Percentiles rank a stretch among this genome's conserved stretches.
Evolutionary conservation across 2,888 invertebrate species (phyloP).

Genomic region (Labia minor): DNA sequence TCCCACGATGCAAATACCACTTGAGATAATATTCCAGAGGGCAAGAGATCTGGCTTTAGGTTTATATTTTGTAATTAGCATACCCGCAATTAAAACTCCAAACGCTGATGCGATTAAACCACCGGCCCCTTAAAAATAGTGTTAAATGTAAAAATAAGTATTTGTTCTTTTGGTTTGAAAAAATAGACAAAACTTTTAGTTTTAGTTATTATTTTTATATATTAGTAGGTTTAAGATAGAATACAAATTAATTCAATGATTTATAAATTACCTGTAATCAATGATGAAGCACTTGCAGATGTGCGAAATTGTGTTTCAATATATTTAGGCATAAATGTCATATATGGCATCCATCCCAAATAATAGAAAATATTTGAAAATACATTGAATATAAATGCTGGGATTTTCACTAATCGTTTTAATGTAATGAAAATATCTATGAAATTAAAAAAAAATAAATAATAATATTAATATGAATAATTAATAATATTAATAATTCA

Average conservation of each 20-base stretch:
- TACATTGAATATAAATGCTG: constrained; percentile 35
- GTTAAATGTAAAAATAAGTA: too few relatives aligned
- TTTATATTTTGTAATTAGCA: neutral
- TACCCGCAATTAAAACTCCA: neutral
- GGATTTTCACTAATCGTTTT: constrained; percentile 32
- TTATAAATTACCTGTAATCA: constrained; percentile 41
- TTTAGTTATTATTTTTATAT: too few relatives aligned
- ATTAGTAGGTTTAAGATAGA: too few relatives aligned
- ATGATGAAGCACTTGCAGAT: constrained; percentile 37
- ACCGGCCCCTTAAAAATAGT: neutral
- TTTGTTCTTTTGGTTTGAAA: too few relatives aligned
- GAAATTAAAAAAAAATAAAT: neutral
- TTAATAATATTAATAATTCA: neutral
- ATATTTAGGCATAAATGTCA: constrained; percentile 41
- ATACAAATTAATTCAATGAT: too few relatives aligned
- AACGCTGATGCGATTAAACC: neutral
- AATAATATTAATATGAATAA: neutral
- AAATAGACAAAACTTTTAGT: too few relatives aligned
- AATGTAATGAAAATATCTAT: constrained; percentile 27
- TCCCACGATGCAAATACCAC: neutral
- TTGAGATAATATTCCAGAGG: neutral
- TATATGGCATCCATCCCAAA: constrained; percentile 35
- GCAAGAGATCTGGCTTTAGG: neutral
- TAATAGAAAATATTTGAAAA: constrained; percentile 36
- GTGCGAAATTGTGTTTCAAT: constrained; percentile 40